phyloP scores from a whole-genome alignment of 2,888 invertebrate species.

The Eucriotettix oculatus region DNA sequence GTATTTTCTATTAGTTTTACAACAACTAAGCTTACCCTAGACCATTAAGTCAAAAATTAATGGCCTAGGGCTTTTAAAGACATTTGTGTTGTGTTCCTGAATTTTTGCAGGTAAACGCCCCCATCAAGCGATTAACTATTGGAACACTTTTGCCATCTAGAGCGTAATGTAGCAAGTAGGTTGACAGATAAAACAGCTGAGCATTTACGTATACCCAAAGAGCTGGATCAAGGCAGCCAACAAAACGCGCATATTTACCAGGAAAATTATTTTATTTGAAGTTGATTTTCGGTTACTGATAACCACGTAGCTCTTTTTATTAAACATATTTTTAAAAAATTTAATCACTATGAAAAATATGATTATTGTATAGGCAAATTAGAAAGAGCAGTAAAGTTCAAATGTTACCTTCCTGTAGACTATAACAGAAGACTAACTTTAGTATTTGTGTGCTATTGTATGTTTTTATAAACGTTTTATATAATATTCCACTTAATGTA shows the following conservation, averaged over 20 bases:
- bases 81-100: not conserved
- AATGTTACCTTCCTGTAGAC: too few species aligned
- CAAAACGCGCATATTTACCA: not conserved
- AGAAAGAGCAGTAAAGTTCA: too few species aligned
- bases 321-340: too few species aligned
- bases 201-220: not conserved
- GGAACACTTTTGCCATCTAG: not conserved
- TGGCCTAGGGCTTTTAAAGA: slow-evolving; percentile 4
- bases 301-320: too few species aligned
- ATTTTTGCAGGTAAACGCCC: not conserved
- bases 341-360: too few species aligned
- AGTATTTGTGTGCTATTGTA: too few species aligned
- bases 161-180: not conserved
- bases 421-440: too few species aligned
- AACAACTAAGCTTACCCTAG: slow-evolving; percentile 3
- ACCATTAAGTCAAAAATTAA: slow-evolving; percentile 2
- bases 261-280: too few species aligned
- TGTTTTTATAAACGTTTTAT: too few species aligned
- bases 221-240: not conserved
- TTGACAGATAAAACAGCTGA: not conserved
- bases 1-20: not conserved
- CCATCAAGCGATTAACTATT: not conserved
- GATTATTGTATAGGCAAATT: too few species aligned
- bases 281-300: too few species aligned
- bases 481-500: too few species aligned